Evolutionary conservation across 2,888 invertebrate genomes (phyloP).

Genomic region (Clostera curtula): DNA sequence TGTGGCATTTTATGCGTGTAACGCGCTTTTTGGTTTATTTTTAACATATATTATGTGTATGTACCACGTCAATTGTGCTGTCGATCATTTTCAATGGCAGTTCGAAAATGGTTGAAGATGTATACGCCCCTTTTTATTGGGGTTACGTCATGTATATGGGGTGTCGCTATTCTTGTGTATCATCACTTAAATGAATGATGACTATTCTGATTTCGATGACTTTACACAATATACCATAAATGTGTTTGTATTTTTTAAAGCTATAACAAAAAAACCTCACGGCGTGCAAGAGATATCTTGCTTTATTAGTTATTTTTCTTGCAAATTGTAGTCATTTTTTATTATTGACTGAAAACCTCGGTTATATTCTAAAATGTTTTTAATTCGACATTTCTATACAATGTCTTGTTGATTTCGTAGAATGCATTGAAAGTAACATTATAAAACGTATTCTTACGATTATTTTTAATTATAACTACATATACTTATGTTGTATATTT

Average conservation of each 20-base stretch:
- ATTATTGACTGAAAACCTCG: conserved; percentile 5
- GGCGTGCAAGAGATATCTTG: too few species aligned
- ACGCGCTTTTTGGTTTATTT: conserved; percentile 37
- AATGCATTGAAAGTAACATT: too few species aligned
- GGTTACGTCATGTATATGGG: conserved; percentile 93
- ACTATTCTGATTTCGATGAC: conserved; percentile 21
- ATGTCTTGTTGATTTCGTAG: too few species aligned
- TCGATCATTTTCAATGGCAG: conserved; percentile 45
- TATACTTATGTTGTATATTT: too few species aligned
- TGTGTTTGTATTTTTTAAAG: too few species aligned
- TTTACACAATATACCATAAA: too few species aligned
- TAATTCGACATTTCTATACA: too few species aligned
- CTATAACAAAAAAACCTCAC: too few species aligned
- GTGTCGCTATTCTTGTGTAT: conserved; percentile 71
- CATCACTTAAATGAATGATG: conserved; percentile 57
- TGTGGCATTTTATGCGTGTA: conserved; percentile 50
- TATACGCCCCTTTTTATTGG: conserved; percentile 89
- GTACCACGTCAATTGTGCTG: conserved; percentile 49
- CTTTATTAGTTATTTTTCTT: conserved; percentile 5
- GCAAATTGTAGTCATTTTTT: conserved; percentile 4
- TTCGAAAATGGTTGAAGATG: conserved; percentile 75
- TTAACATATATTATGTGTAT: conserved; percentile 20
- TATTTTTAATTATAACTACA: too few species aligned
- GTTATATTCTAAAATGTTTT: too few species aligned
- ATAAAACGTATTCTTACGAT: too few species aligned